phyloP scores from a whole-genome alignment of 2,888 invertebrate species.

The Ectemnius continuus region DNA sequence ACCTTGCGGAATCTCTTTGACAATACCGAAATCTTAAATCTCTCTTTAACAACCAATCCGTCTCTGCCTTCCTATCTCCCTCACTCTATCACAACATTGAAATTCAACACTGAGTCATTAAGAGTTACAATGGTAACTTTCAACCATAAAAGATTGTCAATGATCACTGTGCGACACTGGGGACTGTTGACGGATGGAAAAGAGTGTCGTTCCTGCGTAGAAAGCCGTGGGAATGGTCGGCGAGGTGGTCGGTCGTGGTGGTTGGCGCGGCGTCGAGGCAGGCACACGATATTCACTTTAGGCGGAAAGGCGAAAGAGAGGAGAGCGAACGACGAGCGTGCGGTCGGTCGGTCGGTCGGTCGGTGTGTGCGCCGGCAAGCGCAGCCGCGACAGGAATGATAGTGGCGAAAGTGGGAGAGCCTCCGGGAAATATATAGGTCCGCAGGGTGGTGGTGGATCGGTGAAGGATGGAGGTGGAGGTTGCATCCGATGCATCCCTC shows the following conservation, averaged over 20 bases:
- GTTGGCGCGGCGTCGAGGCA: too few relatives aligned
- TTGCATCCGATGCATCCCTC: constrained; percentile 48
- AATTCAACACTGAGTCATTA: too few relatives aligned
- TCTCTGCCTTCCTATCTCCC: too few relatives aligned
- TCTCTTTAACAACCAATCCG: too few relatives aligned
- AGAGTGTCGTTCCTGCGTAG: too few relatives aligned
- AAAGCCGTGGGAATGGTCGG: too few relatives aligned
- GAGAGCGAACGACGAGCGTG: constrained; percentile 28
- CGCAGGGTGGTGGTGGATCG: constrained; percentile 52
- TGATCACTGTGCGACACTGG: too few relatives aligned
- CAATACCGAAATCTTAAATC: constrained; percentile 15
- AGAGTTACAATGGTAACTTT: too few relatives aligned
- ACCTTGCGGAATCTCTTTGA: background rate
- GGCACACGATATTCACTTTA: constrained; percentile 1
- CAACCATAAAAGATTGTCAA: too few relatives aligned
- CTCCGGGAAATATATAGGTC: constrained; percentile 66
- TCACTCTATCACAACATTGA: too few relatives aligned
- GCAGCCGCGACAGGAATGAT: constrained; percentile 70
- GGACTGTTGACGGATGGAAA: too few relatives aligned
- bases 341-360: constrained; percentile 20
- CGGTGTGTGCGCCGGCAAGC: constrained; percentile 50
- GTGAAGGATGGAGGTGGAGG: constrained; percentile 38
- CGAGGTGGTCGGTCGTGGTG: too few relatives aligned
- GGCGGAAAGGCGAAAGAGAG: constrained; percentile 14
- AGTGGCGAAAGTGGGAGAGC: constrained; percentile 71